A percentile compares a stretch with the other conserved stretches of the same genome.
phyloP scores from a whole-genome alignment of 2,797 vertebrate genomes.

The Ceryle rudis region DNA sequence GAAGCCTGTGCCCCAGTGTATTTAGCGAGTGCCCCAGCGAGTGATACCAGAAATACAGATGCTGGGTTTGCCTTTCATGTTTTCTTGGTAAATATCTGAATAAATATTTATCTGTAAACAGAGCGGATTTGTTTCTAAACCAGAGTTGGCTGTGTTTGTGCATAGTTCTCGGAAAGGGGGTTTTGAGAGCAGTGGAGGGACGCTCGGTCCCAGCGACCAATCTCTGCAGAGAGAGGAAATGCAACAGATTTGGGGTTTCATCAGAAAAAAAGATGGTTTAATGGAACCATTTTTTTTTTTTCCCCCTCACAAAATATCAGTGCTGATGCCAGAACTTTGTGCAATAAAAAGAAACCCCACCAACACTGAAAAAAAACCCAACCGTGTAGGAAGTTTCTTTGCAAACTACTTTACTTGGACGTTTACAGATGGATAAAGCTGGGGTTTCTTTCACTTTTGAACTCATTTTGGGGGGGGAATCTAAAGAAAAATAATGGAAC shows the following conservation, averaged over 20 bases:
- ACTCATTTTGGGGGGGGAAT: not conserved
- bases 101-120: conserved; percentile 65
- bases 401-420: not conserved
- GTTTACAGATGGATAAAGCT: not conserved
- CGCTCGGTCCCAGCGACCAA: not conserved
- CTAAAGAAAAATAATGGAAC: not conserved
- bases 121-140: not conserved
- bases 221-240: not conserved
- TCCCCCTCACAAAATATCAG: not conserved
- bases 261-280: not conserved
- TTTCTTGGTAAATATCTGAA: conserved; percentile 18
- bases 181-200: not conserved
- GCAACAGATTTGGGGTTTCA: not conserved
- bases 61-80: conserved; percentile 43
- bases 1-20: not conserved
- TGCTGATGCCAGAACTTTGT: not conserved
- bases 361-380: not conserved
- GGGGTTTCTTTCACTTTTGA: not conserved
- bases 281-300: not conserved
- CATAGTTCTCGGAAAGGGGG: not conserved
- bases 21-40: not conserved
- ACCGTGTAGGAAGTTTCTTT: not conserved
- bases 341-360: not conserved
- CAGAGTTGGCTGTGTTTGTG: not conserved
- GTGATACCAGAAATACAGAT: not conserved